Percentiles rank a stretch among this genome's conserved stretches.
Evolutionary conservation across 2,113 vertebrate species (phyloP).

Genomic region (Colinus virginianus): DNA sequence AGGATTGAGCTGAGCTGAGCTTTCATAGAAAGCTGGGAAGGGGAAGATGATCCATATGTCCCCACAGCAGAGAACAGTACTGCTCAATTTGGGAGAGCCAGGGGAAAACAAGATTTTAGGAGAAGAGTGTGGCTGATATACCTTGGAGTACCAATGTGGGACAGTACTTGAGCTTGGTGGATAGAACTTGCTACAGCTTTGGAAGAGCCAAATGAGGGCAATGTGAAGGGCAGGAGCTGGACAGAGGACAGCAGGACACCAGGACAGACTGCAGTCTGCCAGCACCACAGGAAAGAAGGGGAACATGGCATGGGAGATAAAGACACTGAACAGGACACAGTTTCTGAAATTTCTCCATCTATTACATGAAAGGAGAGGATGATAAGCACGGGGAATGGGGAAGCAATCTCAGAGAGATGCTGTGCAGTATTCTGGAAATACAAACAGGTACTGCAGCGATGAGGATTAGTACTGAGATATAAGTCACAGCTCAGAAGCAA

Average conservation of each 20-base stretch:
- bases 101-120: background rate
- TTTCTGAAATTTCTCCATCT: background rate
- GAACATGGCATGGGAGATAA: rapidly evolving
- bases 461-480: background rate
- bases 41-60: background rate
- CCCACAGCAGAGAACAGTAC: background rate
- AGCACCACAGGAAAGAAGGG: background rate
- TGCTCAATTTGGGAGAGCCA: background rate
- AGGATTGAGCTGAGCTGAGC: background rate
- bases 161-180: background rate
- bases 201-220: background rate
- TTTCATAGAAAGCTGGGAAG: background rate
- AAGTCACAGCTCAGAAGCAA: background rate
- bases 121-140: background rate
- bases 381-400: background rate
- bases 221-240: background rate
- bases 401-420: rapidly evolving
- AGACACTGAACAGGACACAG: background rate
- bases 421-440: background rate
- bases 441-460: background rate
- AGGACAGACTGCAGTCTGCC: background rate
- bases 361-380: background rate
- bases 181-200: background rate
- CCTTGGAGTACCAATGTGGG: background rate
- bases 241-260: background rate